Percentiles rank a stretch among this genome's conserved stretches.
Evolutionary conservation across 2,888 invertebrate species (phyloP).

Genomic region (Eristalis pertinax): DNA sequence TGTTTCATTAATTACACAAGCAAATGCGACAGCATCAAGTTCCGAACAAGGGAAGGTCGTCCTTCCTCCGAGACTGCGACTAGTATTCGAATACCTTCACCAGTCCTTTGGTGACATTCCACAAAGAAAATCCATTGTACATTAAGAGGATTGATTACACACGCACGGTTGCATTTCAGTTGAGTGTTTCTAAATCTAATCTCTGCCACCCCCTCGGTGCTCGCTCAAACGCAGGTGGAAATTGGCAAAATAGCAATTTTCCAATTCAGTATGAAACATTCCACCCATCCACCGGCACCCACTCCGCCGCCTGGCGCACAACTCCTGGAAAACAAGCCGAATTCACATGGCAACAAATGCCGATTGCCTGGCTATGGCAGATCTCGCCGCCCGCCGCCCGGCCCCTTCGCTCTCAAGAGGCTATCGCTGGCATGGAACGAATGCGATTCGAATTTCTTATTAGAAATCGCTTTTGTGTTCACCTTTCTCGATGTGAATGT

Average conservation of each 20-base stretch:
- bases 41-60: slow-evolving; percentile 18
- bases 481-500: slow-evolving; percentile 4
- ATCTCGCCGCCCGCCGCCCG: not conserved
- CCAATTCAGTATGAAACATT: slow-evolving; percentile 37
- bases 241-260: slow-evolving; percentile 71
- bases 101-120: slow-evolving; percentile 61
- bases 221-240: slow-evolving; percentile 53
- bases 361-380: slow-evolving; percentile 38
- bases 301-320: not conserved
- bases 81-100: slow-evolving; percentile 25
- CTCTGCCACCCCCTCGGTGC: not conserved
- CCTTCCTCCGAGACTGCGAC: slow-evolving; percentile 19
- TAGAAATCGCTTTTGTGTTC: slow-evolving; percentile 55
- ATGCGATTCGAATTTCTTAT: slow-evolving; percentile 72
- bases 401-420: slow-evolving; percentile 31
- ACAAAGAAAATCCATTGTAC: slow-evolving; percentile 55
- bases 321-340: slow-evolving; percentile 6
- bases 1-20: slow-evolving; percentile 26
- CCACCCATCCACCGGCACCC: not conserved
- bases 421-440: slow-evolving; percentile 64
- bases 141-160: slow-evolving; percentile 69
- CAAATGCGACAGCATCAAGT: slow-evolving; percentile 33
- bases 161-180: slow-evolving; percentile 62
- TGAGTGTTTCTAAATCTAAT: slow-evolving; percentile 68
- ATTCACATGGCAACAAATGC: slow-evolving; percentile 68